Evolutionary conservation across 2,797 vertebrate genomes (phyloP), one percentile per base, ranked within the genome.

Genomic region (Crocidura indochinensis): DNA sequence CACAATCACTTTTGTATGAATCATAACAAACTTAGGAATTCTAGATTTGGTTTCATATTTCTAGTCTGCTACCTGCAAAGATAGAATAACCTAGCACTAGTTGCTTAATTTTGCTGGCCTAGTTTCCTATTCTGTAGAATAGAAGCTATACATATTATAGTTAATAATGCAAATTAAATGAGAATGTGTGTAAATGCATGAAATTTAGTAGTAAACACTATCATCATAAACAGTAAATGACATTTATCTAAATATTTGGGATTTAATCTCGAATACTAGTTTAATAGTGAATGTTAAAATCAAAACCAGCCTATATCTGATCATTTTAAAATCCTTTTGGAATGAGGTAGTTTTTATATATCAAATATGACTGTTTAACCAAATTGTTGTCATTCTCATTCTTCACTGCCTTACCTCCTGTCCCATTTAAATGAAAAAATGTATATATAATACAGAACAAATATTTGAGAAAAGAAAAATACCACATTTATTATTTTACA

Each of bases 211-310:
- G 14, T 19, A 56, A 72, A 65, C 22, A 78, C 47, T 51, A 20
- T 87, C 64, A 51, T 60, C 12, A 49, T 46, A 71, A 75, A 60
- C 47, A 27, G 6, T 72, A 83, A 78, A 51, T 74, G 14, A 14
- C 46, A 38, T 77, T 51, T 53, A 0, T 77, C 10, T 71, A 85
- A 69, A 4, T 91, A 17, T 44, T 78, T 93, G 67, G 53, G n/a
- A 64, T n/a, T 53, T 67, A 17, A 27, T 77, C 19, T 71, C 60
- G 75, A 22, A 69, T 22, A 38, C 2, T 87, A 56, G 53, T 56
- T 62, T 87, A 90, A 47, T 38, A 56, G 60, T 82, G 47, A 87
- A 56, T 91, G 17, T 62, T 20, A 82, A 79, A 81, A n/a, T 93
- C 20, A 78, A 85, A 91, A 73, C 12, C 17, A 87, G 19, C 64